A percentile compares a stretch with the other conserved stretches of the same genome.
Conservation (phyloP, 2,888 invertebrate species). For the Rhagonycha fulva region DNA sequence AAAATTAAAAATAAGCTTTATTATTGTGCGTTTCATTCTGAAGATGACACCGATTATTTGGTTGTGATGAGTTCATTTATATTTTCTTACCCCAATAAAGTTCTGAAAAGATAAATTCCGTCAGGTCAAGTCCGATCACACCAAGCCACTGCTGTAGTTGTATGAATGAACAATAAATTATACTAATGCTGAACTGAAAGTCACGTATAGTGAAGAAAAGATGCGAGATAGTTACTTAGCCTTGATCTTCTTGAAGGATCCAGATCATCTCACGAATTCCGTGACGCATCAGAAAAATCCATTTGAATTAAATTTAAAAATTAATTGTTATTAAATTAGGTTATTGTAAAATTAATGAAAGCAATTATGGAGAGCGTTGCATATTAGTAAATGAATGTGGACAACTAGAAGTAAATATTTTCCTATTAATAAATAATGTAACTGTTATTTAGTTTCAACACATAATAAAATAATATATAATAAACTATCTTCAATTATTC, state of each 20-base stretch:
- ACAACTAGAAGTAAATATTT: slow-evolving; percentile 1
- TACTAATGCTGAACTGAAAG: too few species aligned
- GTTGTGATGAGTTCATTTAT: too few species aligned
- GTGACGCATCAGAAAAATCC: not conserved
- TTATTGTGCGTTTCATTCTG: too few species aligned
- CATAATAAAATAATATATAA: slow-evolving; percentile 18
- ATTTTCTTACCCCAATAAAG: too few species aligned
- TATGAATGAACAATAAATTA: too few species aligned
- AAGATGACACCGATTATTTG: too few species aligned
- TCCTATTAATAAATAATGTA: slow-evolving; percentile 1
- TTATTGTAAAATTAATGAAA: not conserved
- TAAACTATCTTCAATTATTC: slow-evolving; percentile 24
- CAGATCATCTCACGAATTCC: not conserved
- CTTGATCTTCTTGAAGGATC: not conserved
- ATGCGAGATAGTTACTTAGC: not conserved
- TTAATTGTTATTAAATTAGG: not conserved
- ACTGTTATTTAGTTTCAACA: slow-evolving; percentile 1
- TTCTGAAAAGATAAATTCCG: too few species aligned
- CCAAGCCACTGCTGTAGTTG: too few species aligned
- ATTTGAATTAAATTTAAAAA: not conserved
- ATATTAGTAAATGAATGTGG: not conserved
- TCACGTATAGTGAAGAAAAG: too few species aligned
- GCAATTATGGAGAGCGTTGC: not conserved
- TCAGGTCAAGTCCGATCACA: too few species aligned
- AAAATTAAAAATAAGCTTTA: too few species aligned